These are phyloP conservation scores for Gryllus longicercus DNA, from an alignment of 2,888 invertebrate species.

Conservation along the genomic window DNA sequence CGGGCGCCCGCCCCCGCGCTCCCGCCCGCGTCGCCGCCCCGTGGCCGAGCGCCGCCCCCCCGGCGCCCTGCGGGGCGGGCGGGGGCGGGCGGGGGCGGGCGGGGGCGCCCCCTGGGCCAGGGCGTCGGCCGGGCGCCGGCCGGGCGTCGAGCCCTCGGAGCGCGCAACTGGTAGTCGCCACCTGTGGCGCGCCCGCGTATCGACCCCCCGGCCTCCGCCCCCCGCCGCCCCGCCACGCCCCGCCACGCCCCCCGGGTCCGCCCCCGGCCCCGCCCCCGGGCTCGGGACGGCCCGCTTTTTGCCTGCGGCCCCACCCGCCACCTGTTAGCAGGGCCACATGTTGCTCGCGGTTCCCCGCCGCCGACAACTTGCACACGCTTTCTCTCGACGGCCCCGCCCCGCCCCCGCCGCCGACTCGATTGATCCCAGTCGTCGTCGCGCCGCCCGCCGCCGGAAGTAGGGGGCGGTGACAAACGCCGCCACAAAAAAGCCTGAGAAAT, in stretches of 20 bases:
- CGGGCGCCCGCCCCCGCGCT: too few relatives aligned
- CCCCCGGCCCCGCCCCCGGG: neutral
- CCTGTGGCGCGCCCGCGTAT: neutral
- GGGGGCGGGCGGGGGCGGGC: too few relatives aligned
- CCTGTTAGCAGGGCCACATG: neutral
- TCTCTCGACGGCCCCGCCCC: neutral
- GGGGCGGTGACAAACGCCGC: neutral
- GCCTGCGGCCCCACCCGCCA: neutral
- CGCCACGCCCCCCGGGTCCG: neutral
- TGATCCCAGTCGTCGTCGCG: too few relatives aligned
- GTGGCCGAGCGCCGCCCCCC: too few relatives aligned
- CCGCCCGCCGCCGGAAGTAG: neutral
- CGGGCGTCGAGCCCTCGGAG: neutral
- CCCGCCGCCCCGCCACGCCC: neutral
- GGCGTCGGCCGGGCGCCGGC: neutral
- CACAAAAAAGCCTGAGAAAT: too few relatives aligned
- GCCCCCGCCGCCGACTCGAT: neutral
- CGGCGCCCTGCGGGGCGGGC: too few relatives aligned
- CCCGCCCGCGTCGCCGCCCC: too few relatives aligned
- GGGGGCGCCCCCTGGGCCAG: neutral
- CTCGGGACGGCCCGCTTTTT: neutral
- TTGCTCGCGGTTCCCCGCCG: neutral
- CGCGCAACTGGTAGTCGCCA: neutral
- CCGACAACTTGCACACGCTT: neutral
- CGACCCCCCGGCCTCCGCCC: constrained; percentile 8